Evolutionary conservation across 2,113 vertebrate genomes (phyloP), one percentile per base, ranked within the genome.

Genomic region (Petrocephalus microphthalmus): DNA sequence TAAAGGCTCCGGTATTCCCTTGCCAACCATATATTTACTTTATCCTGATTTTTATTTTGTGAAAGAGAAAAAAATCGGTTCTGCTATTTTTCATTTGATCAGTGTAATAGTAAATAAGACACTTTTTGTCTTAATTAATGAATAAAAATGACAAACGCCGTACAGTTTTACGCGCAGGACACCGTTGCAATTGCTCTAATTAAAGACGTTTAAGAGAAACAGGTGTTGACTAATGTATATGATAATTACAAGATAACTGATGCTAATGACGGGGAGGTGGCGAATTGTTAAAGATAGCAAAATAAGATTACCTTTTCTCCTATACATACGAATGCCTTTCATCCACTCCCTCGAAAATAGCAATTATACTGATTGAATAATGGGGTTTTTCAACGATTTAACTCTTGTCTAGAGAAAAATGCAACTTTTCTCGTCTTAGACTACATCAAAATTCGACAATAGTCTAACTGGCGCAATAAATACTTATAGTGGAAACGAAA

Each of bases 191-290:
- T 94, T 91, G 90, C 64, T 85, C 92, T 92, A 94, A 95, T 95
- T 94, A 94, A 95, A 94, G 85, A 64, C 91, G 91, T 92, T 92
- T 94, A 94, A 92, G 93, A 88, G 91, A 94, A 94, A 95, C 95
- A 96, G 95, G 94, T 96, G 95, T 95, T 92, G 94, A 94, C 93
- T 95, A 95, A 95, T 95, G 95, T 95, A 92, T 94, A 95, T 96
- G 95, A 95, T 96, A 96, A 96, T 95, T 92, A 89, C 92, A 91
- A 93, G 93, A 96, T 94, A 96, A 95, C 95, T 94, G 92, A 94
- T 96, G 95, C 92, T 92, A 94, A 94, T 94, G 91, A 87, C 15
- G 91, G 90, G 87, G 89, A 83, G 81, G 74, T 86, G 17, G 7
- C 60, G 89, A 88, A 91, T 90, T 91, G 90, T 91, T 92, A 42